phyloP scores from a whole-genome alignment of 2,888 invertebrate genomes.

The Coenonympha glycerion region DNA sequence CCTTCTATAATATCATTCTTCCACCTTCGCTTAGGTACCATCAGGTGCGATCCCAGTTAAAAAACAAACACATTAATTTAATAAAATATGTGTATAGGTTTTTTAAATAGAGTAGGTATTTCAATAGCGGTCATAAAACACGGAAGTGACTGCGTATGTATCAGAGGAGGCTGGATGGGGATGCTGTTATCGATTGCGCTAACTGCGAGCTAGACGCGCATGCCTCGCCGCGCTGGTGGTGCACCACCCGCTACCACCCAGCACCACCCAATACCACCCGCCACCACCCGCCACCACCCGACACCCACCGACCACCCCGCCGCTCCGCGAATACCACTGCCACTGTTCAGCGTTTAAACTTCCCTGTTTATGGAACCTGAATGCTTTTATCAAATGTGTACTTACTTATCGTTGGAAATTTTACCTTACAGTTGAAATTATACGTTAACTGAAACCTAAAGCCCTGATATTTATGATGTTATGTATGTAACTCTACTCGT shows the following conservation, averaged over 20 bases:
- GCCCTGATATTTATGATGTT: too few relatives aligned
- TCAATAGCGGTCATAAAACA: slow-evolving; percentile 4
- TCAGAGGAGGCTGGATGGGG: slow-evolving; percentile 52
- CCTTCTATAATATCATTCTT: too few relatives aligned
- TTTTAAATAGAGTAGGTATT: background rate
- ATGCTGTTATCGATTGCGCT: slow-evolving; percentile 68
- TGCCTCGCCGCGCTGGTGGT: slow-evolving; percentile 36
- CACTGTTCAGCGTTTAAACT: slow-evolving; percentile 4
- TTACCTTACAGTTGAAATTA: too few relatives aligned
- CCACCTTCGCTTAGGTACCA: too few relatives aligned
- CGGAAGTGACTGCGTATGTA: slow-evolving; percentile 59
- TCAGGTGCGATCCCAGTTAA: too few relatives aligned
- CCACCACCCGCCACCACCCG: slow-evolving; percentile 25
- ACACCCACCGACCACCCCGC: background rate
- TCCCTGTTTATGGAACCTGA: slow-evolving; percentile 2
- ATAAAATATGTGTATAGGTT: background rate
- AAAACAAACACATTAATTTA: background rate
- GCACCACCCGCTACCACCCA: slow-evolving; percentile 24
- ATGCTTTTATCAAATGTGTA: background rate
- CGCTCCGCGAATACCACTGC: slow-evolving; percentile 12
- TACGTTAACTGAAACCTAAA: too few relatives aligned
- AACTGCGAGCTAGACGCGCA: slow-evolving; percentile 59
- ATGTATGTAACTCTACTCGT: too few relatives aligned
- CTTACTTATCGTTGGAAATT: background rate
- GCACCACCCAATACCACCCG: slow-evolving; percentile 20